These are phyloP conservation scores for Enteromius fasciolatus DNA, from an alignment of 2,797 vertebrate genomes.

Conservation along the genomic window DNA sequence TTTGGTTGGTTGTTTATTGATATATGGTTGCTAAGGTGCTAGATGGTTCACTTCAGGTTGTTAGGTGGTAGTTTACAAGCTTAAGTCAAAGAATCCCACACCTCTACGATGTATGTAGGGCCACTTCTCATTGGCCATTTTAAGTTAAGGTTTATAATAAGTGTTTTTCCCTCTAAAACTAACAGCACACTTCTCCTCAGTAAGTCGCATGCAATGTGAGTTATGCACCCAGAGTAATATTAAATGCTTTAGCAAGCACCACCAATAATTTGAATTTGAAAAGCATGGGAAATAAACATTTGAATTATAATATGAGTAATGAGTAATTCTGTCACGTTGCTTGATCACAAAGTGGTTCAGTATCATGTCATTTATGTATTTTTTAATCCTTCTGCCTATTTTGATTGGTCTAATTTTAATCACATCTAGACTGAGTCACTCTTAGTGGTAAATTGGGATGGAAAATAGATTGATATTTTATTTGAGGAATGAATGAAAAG, in stretches of 20 bases:
- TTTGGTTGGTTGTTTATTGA: not conserved
- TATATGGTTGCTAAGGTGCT: not conserved
- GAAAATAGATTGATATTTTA: slow-evolving; percentile 29
- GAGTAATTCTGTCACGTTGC: not conserved
- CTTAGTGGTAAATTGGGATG: not conserved
- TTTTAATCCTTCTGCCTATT: not conserved
- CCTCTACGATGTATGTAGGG: too few relatives aligned
- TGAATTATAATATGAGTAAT: not conserved
- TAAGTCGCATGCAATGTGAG: not conserved
- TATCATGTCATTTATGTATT: not conserved
- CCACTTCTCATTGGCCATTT: not conserved
- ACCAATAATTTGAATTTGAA: not conserved
- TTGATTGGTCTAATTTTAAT: slow-evolving; percentile 1
- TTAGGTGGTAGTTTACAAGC: not conserved
- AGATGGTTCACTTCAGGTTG: not conserved
- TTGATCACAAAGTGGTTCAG: not conserved
- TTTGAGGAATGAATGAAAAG: slow-evolving; percentile 20
- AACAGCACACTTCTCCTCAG: not conserved
- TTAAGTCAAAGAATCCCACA: not conserved
- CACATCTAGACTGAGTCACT: not conserved
- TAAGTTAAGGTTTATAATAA: too few relatives aligned
- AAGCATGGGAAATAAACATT: not conserved
- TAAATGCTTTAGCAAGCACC: not conserved
- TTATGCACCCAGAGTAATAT: not conserved
- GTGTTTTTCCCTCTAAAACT: not conserved